Evolutionary conservation across 2,797 vertebrate genomes (phyloP).

Genomic region (Pipistrellus pygmaeus): DNA sequence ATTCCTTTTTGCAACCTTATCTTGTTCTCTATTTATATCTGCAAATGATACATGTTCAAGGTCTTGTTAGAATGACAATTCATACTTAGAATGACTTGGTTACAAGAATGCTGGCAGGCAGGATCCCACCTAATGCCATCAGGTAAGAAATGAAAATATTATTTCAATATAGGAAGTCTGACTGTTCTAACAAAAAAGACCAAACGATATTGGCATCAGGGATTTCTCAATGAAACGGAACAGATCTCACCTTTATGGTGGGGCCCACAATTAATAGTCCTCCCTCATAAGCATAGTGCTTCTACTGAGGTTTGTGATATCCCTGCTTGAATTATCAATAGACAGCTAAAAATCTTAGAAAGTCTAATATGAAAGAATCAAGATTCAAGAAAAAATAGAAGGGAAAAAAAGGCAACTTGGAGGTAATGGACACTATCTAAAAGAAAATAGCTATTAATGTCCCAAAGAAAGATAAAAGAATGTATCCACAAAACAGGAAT

Average conservation of each 20-base stretch:
- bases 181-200: not conserved
- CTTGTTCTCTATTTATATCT: not conserved
- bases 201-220: not conserved
- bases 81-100: not conserved
- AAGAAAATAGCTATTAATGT: constrained; percentile 40
- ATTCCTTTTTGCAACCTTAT: constrained; percentile 11
- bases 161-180: not conserved
- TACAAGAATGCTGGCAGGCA: not conserved
- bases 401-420: not conserved
- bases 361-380: not conserved
- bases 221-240: not conserved
- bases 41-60: not conserved
- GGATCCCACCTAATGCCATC: not conserved
- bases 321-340: constrained; percentile 17
- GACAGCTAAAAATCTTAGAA: not conserved
- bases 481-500: constrained; percentile 3
- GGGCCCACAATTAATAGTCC: not conserved
- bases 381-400: not conserved
- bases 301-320: not conserved
- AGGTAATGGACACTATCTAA: constrained; percentile 12
- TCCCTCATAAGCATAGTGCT: not conserved
- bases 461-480: constrained; percentile 15
- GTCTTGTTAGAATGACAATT: constrained; percentile 4
- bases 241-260: not conserved
- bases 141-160: constrained; percentile 14